Base-by-base conservation (phyloP, 1,140 invertebrate species). In the Drosophila watanabei region DNA sequence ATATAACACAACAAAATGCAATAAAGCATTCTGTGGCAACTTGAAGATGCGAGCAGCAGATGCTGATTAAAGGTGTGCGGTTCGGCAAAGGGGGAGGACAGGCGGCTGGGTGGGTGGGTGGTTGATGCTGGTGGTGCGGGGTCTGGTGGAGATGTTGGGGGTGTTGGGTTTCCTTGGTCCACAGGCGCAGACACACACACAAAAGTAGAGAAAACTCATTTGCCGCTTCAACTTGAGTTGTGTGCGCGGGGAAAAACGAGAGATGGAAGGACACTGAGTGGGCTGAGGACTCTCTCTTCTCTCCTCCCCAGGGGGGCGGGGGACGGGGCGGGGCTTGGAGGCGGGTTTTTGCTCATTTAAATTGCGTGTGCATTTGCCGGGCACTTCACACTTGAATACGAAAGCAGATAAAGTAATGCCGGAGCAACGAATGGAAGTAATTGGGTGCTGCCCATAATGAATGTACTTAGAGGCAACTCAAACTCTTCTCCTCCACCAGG, bases 1-100 rank as follows among this genome's bases (percentile, higher is more conserved):
- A 90, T 90, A 91, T 91, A 90, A 90, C 86, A 91, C 86, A 90
- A 90, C 86, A 90, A 90, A 90, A 91, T 82, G 86, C 86, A 90
- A 90, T 90, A 90, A 90, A 90, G 86, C 86, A 90, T 90, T 90
- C 85, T 90, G 86, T 90, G 86, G 86, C 87, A 90, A 90, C 82
- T 91, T 82, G 87, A 91, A 90, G 86, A 90, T 91, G 87, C 77
- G 86, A 82, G 87, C 86, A 90, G 87, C 86, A 90, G 86, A 90
- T 90, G 86, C 86, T 90, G 86, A 90, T 90, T 90, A 90, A 90
- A 90, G 86, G 86, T 90, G 86, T 90, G 86, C 72, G 86, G 82
- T 86, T 90, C 79, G 60, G 64, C 20, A 64, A 72, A 75, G 43
- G 64, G 32, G 58, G 60, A 49, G 57, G 58, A 20, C 24, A 45